Evolutionary conservation across 1,140 invertebrate genomes (phyloP), one percentile per base, ranked within the genome.

Genomic region (Campoletis sonorensis): DNA sequence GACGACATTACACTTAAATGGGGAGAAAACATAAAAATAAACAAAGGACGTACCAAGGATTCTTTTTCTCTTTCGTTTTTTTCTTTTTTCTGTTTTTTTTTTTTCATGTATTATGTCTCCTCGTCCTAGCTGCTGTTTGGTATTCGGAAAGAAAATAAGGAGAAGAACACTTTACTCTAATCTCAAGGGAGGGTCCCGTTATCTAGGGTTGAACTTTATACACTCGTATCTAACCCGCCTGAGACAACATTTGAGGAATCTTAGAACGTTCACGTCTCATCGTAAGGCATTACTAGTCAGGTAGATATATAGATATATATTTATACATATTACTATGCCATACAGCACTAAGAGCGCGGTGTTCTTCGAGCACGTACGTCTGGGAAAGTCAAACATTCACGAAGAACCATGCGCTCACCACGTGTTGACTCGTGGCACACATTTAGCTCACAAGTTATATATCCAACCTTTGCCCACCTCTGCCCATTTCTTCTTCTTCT

Each of bases 301-400:
- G 89, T 88, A 88, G 87, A 86, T 85, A 87, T 82, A 82, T 71
- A 78, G 5, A 16, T 61, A 54, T 37, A 70, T 61, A 54, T 37
- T 54, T 61, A 77, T 64, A 75, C 68, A 77, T n/a, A 70, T 30
- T 8, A 45, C 8, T 8, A 40, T 79, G 51, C 23, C 51, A n/a
- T 67, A 76, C 45, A 49, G 80, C 77, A 72, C 15, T 82, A 79
- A 84, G 76, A 85, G 83, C 87, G 85, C 84, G 82, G 40, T 33
- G 75, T 78, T 83, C 83, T 84, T 86, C 80, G 80, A 79, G 76
- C 76, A 78, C 85, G 78, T 80, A 64, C 81, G 80, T 91, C 89
- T 92, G 91, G 90, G 91, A 92, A 92, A 92, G 90, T 92, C 85
- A 92, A 92, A 92, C 90, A 92, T 86, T 90, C 76, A 23, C 86